Evolutionary conservation across 2,113 vertebrate species (phyloP).

Genomic region (Zosterops lateralis): DNA sequence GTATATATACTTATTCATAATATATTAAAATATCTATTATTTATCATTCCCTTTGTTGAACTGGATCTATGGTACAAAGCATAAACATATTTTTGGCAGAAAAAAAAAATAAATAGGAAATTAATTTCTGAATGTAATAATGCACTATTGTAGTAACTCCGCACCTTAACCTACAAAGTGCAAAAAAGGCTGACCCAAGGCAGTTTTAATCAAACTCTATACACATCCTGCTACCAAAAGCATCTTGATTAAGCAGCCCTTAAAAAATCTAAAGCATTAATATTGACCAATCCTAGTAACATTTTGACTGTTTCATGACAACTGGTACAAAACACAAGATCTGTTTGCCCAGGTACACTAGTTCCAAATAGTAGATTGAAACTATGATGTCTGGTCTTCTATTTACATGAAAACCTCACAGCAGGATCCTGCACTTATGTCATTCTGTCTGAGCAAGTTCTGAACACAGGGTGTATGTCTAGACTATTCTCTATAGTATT

Average conservation of each 20-base stretch:
- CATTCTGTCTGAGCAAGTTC: not conserved
- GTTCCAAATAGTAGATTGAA: not conserved
- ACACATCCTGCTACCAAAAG: not conserved
- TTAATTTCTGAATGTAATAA: not conserved
- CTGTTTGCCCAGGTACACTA: not conserved
- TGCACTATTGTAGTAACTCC: not conserved
- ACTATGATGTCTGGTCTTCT: not conserved
- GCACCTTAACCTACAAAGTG: not conserved
- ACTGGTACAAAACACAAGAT: not conserved
- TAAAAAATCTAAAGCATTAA: not conserved
- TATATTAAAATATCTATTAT: slow-evolving; percentile 32
- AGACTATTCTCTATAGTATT: not conserved
- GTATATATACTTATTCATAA: not conserved
- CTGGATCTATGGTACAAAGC: slow-evolving; percentile 8
- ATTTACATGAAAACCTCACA: not conserved
- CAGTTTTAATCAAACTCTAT: not conserved
- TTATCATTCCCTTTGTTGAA: slow-evolving; percentile 34
- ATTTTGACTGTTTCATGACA: not conserved
- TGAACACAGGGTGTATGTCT: not conserved
- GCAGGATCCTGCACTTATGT: not conserved
- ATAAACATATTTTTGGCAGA: not conserved
- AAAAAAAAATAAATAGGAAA: not conserved
- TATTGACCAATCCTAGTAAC: not conserved
- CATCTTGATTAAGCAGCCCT: not conserved
- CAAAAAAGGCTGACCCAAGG: not conserved